phyloP scores from a whole-genome alignment of 2,113 vertebrate genomes.

The Corythoichthys haematopterus region DNA sequence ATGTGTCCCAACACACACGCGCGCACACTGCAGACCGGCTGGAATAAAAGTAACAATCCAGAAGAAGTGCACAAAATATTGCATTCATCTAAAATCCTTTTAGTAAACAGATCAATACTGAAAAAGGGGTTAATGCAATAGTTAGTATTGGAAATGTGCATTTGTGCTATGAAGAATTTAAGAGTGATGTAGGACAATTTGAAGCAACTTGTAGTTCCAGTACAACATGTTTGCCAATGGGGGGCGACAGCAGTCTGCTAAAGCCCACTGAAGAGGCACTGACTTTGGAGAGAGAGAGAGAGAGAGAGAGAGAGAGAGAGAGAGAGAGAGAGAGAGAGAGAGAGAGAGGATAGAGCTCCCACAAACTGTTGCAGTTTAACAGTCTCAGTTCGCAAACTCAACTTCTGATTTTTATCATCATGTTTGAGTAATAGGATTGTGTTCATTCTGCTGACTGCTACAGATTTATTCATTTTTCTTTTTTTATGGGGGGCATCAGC shows the following conservation, averaged over 20 bases:
- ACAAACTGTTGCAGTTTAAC: constrained; percentile 31
- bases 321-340: too few species aligned
- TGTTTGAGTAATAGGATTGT: constrained; percentile 35
- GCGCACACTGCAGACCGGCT: constrained; percentile 14
- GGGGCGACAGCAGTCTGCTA: constrained; percentile 78
- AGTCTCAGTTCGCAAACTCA: constrained; percentile 40
- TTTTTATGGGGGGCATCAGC: neutral
- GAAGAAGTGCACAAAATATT: neutral
- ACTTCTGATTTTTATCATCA: constrained; percentile 48
- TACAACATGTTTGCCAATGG: constrained; percentile 58
- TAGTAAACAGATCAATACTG: neutral
- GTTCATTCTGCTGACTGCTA: constrained; percentile 32
- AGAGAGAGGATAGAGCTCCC: constrained; percentile 5
- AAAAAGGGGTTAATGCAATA: neutral
- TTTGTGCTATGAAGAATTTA: neutral
- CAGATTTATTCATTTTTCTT: neutral
- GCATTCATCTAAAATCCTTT: neutral
- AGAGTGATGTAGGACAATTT: neutral
- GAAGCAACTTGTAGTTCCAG: constrained; percentile 10
- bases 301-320: too few species aligned
- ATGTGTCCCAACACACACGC: constrained; percentile 13
- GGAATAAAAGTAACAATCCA: neutral
- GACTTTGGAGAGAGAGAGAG: neutral
- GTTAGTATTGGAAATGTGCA: neutral
- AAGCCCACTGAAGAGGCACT: constrained; percentile 48